phyloP scores from a whole-genome alignment of 2,888 invertebrate species.

The Athalia rosae region DNA sequence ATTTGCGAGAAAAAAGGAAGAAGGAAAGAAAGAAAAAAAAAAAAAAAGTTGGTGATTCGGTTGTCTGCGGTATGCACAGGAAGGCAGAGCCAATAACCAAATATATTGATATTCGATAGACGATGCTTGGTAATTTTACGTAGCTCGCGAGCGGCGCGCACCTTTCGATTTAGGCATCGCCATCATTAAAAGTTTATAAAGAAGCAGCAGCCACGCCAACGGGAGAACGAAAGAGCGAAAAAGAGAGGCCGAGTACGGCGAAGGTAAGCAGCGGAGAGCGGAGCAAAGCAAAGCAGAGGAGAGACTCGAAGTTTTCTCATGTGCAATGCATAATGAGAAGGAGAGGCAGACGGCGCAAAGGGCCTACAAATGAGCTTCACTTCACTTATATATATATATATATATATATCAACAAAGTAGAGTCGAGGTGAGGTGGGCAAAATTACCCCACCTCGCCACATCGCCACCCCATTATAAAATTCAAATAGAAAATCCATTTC shows the following conservation, averaged over 20 bases:
- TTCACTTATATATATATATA: slow-evolving; percentile 44
- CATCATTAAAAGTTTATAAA: slow-evolving; percentile 74
- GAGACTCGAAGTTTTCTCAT: slow-evolving; percentile 72
- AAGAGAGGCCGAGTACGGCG: slow-evolving; percentile 60
- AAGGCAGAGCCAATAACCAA: slow-evolving; percentile 42
- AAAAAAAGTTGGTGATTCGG: neutral
- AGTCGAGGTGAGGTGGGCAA: slow-evolving; percentile 31
- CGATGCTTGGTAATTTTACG: slow-evolving; percentile 45
- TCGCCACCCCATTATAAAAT: neutral
- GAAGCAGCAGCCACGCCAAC: slow-evolving; percentile 57
- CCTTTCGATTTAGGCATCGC: slow-evolving; percentile 71
- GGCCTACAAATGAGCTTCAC: slow-evolving; percentile 69
- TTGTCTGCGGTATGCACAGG: neutral
- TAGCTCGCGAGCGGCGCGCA: slow-evolving; percentile 25
- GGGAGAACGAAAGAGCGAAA: slow-evolving; percentile 49
- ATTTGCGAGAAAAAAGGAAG: slow-evolving; percentile 31
- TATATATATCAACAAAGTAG: slow-evolving; percentile 42
- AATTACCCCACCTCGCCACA: slow-evolving; percentile 7
- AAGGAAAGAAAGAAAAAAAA: too few relatives aligned
- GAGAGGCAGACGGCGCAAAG: slow-evolving; percentile 69
- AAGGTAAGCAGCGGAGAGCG: slow-evolving; percentile 61
- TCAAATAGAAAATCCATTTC: slow-evolving; percentile 18
- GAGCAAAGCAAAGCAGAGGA: slow-evolving; percentile 69
- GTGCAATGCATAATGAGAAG: slow-evolving; percentile 73
- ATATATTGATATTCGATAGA: slow-evolving; percentile 46